Evolutionary conservation across 2,888 invertebrate genomes (phyloP).

Genomic region (Leptodirus hochenwartii): DNA sequence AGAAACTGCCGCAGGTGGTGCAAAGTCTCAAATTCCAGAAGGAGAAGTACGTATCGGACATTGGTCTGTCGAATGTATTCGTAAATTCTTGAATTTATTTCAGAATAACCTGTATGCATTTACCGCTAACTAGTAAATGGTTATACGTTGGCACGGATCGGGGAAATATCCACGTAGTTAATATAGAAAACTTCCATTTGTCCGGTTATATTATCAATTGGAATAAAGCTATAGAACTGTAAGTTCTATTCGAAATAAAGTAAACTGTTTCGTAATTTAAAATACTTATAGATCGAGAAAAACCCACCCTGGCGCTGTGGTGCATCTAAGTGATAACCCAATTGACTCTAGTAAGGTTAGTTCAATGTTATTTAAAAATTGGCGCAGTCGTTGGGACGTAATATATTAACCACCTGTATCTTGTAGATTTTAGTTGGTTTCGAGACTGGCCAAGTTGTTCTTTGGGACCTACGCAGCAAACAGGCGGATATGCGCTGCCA

Average conservation of each 20-base stretch:
- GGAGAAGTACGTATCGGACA: constrained; percentile 52
- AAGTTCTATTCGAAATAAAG: constrained; percentile 32
- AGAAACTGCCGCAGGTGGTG: constrained; percentile 85
- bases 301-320: constrained; percentile 92
- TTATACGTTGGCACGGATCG: constrained; percentile 94
- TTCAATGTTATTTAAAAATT: constrained; percentile 9
- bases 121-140: constrained; percentile 97
- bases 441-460: constrained; percentile 82
- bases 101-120: constrained; percentile 87
- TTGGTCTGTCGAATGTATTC: too few relatives aligned
- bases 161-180: constrained; percentile 94
- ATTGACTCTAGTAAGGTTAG: constrained; percentile 87
- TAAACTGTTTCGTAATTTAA: constrained; percentile 10
- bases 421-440: constrained; percentile 85
- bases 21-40: constrained; percentile 95
- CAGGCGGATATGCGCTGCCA: constrained; percentile 72
- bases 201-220: constrained; percentile 99
- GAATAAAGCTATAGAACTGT: constrained; percentile 99
- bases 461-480: constrained; percentile 89
- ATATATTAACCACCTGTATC: constrained; percentile 2
- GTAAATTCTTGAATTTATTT: constrained; percentile 11
- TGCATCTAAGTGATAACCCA: constrained; percentile 94
- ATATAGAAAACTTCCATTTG: constrained; percentile 88
- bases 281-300: constrained; percentile 68
- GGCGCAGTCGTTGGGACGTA: not conserved